These are phyloP conservation scores for Drosophila ercepeae DNA, from an alignment of 1,140 invertebrate species.

Conservation along the genomic window DNA sequence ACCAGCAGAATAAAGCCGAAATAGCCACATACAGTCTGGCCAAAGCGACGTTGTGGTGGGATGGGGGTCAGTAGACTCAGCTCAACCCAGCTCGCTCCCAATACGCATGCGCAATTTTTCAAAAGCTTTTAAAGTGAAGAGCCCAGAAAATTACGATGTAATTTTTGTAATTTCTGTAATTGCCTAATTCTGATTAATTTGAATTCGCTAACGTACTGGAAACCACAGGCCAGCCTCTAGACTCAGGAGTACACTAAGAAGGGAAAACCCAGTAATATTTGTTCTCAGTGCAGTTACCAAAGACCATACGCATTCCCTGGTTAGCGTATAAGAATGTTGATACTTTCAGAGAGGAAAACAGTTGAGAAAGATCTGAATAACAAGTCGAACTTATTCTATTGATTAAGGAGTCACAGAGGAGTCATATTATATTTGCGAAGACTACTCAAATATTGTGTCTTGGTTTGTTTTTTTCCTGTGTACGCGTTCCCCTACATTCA, in stretches of 20 bases:
- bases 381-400: no score
- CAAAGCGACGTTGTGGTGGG: background rate
- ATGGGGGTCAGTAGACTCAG: background rate
- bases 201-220: slow-evolving; percentile 60
- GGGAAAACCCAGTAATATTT: slow-evolving; percentile 34
- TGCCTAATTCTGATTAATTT: slow-evolving; percentile 84
- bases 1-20: slow-evolving; percentile 6
- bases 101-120: slow-evolving; percentile 82
- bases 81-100: slow-evolving; percentile 30
- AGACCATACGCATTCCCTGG: no score
- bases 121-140: slow-evolving; percentile 81
- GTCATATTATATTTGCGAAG: no score
- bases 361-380: background rate
- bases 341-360: slow-evolving; percentile 7
- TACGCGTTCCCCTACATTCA: slow-evolving; percentile 3
- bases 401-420: no score
- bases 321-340: background rate
- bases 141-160: slow-evolving; percentile 81
- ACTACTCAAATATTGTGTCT: no score
- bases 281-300: slow-evolving; percentile 37
- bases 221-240: no score
- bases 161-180: slow-evolving; percentile 84
- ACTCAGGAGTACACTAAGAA: background rate
- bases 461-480: slow-evolving; percentile 5
- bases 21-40: background rate